A percentile compares a stretch with the other conserved stretches of the same genome.
Conservation (phyloP, 2,113 vertebrate genomes). For the Spea multiplicata region DNA sequence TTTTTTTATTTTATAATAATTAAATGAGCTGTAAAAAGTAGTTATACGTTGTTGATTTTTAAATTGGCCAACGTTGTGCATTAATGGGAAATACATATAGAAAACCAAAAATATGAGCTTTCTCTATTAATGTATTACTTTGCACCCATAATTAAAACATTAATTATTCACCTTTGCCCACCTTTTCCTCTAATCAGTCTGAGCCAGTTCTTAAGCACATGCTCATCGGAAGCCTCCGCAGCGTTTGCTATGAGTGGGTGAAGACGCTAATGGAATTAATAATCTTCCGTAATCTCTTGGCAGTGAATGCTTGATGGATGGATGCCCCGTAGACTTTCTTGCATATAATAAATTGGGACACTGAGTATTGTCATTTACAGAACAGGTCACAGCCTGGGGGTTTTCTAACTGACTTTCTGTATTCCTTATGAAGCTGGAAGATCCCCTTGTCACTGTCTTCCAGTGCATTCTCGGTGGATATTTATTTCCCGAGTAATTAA, state of each 20-base stretch:
- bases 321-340: slow-evolving; percentile 39
- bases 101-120: no score
- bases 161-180: slow-evolving; percentile 1
- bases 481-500: slow-evolving; percentile 46
- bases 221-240: neutral
- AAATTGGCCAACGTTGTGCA: no score
- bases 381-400: slow-evolving; percentile 41
- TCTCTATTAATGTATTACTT: neutral
- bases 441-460: slow-evolving; percentile 41
- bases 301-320: slow-evolving; percentile 39
- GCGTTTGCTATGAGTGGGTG: neutral
- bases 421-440: slow-evolving; percentile 29
- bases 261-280: slow-evolving; percentile 40
- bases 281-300: slow-evolving; percentile 38
- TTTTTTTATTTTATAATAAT: no score
- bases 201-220: neutral
- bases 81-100: no score
- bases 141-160: neutral
- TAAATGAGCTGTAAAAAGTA: no score
- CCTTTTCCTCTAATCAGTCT: neutral
- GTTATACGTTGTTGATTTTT: no score
- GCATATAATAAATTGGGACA: slow-evolving; percentile 43
- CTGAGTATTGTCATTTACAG: slow-evolving; percentile 41
- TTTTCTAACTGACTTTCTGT: slow-evolving; percentile 27
- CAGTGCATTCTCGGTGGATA: slow-evolving; percentile 30